These are phyloP conservation scores for Accipiter cooperii DNA, from an alignment of 2,113 vertebrate species.

Conservation along the genomic window DNA sequence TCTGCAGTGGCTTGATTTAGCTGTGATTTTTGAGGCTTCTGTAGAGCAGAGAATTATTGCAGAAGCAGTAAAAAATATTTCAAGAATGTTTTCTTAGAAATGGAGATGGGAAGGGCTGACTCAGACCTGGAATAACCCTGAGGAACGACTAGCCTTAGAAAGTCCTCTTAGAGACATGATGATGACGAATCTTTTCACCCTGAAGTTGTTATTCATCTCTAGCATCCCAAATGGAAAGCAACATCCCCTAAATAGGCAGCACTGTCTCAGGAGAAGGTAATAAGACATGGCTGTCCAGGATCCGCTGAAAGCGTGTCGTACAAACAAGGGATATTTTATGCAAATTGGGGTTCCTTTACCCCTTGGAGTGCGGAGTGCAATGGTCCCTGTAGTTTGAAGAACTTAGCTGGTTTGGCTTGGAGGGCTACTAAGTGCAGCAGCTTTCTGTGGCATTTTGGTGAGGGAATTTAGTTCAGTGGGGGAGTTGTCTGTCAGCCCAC, in stretches of 20 bases:
- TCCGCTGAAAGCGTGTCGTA: accelerated
- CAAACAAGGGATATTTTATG: background rate
- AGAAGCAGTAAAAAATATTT: background rate
- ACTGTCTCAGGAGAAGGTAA: background rate
- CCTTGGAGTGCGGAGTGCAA: accelerated
- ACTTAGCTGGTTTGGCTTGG: background rate
- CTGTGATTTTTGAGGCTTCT: background rate
- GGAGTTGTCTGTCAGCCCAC: background rate
- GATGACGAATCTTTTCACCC: background rate
- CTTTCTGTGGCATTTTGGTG: accelerated
- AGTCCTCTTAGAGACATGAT: background rate
- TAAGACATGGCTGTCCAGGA: background rate
- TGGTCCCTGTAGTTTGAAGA: background rate
- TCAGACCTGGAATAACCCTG: background rate
- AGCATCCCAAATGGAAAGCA: background rate
- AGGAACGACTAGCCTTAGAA: background rate
- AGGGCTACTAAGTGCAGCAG: background rate
- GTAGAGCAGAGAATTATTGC: background rate
- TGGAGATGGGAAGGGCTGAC: background rate
- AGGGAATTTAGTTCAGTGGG: background rate
- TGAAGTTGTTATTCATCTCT: background rate
- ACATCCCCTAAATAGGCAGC: background rate
- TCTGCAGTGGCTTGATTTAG: background rate
- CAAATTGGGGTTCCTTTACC: background rate
- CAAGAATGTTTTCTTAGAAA: background rate